phyloP scores from a whole-genome alignment of 2,797 vertebrate species.

The Urosaurus nigricauda region DNA sequence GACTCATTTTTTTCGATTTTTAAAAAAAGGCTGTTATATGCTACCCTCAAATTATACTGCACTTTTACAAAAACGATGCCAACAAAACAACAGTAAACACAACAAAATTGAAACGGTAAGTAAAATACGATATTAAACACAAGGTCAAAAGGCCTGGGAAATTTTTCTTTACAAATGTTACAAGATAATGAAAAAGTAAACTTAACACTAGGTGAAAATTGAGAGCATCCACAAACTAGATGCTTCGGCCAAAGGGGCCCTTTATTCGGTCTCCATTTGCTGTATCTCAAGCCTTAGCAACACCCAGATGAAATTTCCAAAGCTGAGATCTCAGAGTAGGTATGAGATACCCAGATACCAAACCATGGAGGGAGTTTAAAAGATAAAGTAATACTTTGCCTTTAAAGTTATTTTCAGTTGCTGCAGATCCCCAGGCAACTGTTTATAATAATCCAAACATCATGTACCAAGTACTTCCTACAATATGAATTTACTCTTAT shows the following conservation, averaged over 20 bases:
- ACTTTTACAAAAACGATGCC: background rate
- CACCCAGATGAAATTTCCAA: background rate
- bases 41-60: no score
- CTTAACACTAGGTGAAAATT: background rate
- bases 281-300: background rate
- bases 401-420: background rate
- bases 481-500: background rate
- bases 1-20: background rate
- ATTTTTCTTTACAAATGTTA: no score
- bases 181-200: no score
- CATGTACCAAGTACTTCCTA: background rate
- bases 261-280: background rate
- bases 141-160: no score
- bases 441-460: conserved; percentile 20
- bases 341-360: background rate
- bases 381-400: background rate
- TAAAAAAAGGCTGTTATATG: background rate
- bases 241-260: background rate
- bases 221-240: background rate
- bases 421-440: background rate
- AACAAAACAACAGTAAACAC: background rate
- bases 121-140: no score
- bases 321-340: background rate
- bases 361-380: background rate
- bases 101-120: no score